phyloP scores from a whole-genome alignment of 1,140 invertebrate genomes.

The Conus ventricosus region DNA sequence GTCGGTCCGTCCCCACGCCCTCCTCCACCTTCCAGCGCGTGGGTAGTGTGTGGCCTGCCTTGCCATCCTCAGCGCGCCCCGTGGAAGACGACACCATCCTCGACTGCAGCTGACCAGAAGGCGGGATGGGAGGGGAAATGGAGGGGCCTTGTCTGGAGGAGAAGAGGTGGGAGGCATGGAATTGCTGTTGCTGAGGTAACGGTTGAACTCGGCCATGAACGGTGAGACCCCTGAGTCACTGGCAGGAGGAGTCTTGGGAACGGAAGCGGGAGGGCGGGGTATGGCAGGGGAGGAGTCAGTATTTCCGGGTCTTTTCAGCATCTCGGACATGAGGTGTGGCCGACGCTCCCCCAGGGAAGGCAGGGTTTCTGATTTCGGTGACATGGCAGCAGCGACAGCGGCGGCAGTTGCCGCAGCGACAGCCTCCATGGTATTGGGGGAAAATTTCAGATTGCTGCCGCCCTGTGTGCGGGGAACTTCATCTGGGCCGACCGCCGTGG shows the following conservation, averaged over 20 bases:
- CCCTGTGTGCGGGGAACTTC: not conserved
- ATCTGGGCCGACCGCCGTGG: not conserved
- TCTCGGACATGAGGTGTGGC: constrained; percentile 24
- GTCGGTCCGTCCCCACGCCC: not conserved
- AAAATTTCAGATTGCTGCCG: constrained; percentile 22
- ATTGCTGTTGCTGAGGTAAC: constrained; percentile 14
- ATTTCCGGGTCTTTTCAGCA: constrained; percentile 7
- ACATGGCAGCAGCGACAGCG: constrained; percentile 16
- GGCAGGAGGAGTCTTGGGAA: not conserved
- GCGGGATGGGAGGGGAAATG: not conserved
- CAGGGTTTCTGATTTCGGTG: not conserved
- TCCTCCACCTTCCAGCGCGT: constrained; percentile 5
- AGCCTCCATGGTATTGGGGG: constrained; percentile 25
- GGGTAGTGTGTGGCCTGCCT: not conserved
- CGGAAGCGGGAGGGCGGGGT: not conserved
- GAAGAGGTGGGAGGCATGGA: not conserved
- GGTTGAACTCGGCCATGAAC: constrained; percentile 19
- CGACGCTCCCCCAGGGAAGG: constrained; percentile 7
- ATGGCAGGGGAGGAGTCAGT: not conserved
- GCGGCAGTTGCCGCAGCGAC: constrained; percentile 26
- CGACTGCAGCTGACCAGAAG: constrained; percentile 3
- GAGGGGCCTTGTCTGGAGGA: not conserved
- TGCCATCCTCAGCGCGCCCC: not conserved
- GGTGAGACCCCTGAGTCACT: not conserved
- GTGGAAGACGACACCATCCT: constrained; percentile 16